Percentiles rank a stretch among this genome's conserved stretches.
Conservation (phyloP, 2,888 invertebrate genomes). For the Aethes cnicana region DNA sequence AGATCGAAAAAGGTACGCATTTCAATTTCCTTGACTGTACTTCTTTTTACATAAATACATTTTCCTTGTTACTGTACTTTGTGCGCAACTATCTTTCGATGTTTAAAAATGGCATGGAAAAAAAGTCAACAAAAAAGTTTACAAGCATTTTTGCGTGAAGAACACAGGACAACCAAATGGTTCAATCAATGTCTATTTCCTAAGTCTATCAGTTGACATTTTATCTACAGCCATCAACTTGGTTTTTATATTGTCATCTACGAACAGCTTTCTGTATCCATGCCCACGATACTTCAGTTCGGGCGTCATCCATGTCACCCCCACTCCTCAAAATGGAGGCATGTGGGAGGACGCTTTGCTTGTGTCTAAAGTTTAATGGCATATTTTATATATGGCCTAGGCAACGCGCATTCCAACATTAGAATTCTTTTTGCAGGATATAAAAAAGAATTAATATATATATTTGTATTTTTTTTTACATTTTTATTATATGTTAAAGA, state of each 20-base stretch:
- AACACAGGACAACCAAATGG: too few relatives aligned
- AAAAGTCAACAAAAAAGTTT: constrained; percentile 1
- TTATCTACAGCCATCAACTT: too few relatives aligned
- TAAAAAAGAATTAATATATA: too few relatives aligned
- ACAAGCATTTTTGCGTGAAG: neutral
- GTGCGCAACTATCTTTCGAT: constrained; percentile 6
- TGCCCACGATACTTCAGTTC: constrained; percentile 26
- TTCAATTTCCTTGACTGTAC: too few relatives aligned
- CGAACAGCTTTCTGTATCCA: constrained; percentile 19
- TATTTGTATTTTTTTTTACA: too few relatives aligned
- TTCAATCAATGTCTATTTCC: too few relatives aligned
- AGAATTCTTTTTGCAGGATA: too few relatives aligned
- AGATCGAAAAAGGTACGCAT: too few relatives aligned
- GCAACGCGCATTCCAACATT: too few relatives aligned
- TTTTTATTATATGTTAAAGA: too few relatives aligned
- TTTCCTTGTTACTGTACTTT: neutral
- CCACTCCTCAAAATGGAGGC: neutral
- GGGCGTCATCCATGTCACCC: constrained; percentile 20
- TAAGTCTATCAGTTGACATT: neutral
- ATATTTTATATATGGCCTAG: too few relatives aligned
- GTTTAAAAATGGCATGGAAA: neutral
- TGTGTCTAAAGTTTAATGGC: neutral
- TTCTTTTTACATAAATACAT: too few relatives aligned
- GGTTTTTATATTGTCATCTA: neutral
- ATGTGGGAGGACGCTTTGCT: constrained; percentile 7